Percentiles rank a stretch among this genome's conserved stretches.
Evolutionary conservation across 1,140 invertebrate genomes (phyloP).

Genomic region (Hormaphis cornu): DNA sequence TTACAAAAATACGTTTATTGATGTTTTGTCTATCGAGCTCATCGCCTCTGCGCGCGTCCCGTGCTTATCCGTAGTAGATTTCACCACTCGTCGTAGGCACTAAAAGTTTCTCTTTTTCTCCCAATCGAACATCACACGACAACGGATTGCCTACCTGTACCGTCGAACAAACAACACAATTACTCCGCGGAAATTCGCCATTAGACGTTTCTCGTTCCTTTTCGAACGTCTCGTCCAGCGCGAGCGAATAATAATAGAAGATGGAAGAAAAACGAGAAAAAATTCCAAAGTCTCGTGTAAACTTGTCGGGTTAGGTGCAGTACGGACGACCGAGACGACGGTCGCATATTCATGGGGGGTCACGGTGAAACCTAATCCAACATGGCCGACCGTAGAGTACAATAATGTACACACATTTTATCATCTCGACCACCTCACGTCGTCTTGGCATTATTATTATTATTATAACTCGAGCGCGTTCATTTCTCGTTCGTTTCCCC

Average conservation of each 20-base stretch:
- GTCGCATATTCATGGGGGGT: background rate
- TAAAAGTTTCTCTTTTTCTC: no score
- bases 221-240: no score
- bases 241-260: background rate
- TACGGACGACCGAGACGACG: background rate
- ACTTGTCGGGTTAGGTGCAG: background rate
- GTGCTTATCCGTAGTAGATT: no score
- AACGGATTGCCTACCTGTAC: no score
- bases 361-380: slow-evolving; percentile 14
- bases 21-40: no score
- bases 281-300: background rate
- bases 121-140: no score
- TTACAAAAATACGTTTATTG: no score
- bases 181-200: no score
- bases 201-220: no score
- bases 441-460: background rate
- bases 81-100: no score
- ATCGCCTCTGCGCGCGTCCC: no score
- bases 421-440: background rate
- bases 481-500: slow-evolving; percentile 11
- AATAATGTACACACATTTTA: background rate
- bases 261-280: background rate
- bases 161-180: no score
- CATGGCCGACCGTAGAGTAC: background rate
- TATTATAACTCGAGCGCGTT: slow-evolving; percentile 13